These are phyloP conservation scores for Gobiocypris rarus DNA, from an alignment of 2,113 vertebrate genomes.

Conservation along the genomic window DNA sequence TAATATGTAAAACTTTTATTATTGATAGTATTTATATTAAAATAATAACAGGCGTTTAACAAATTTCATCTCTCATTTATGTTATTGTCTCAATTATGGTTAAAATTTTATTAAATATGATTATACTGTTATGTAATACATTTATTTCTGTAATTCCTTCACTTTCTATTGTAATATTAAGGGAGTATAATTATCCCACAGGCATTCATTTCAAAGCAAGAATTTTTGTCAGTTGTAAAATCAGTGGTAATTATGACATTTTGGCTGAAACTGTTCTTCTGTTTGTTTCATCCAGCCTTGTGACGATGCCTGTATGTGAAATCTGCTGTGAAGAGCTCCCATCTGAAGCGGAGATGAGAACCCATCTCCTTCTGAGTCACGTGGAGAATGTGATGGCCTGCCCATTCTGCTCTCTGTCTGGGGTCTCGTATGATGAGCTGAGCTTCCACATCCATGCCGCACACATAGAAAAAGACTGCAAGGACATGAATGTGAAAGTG, in stretches of 20 bases:
- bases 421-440: constrained; percentile 77
- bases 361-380: constrained; percentile 73
- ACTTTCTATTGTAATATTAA: neutral
- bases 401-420: constrained; percentile 77
- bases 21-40: neutral
- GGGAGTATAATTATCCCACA: neutral
- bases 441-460: constrained; percentile 73
- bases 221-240: too few relatives aligned
- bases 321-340: constrained; percentile 78
- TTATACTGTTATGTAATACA: neutral
- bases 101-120: neutral
- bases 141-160: neutral
- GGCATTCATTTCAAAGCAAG: neutral
- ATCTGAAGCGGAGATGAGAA: constrained; percentile 77
- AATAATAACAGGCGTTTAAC: neutral
- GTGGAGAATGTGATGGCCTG: constrained; percentile 72
- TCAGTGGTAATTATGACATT: neutral
- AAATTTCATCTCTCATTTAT: neutral
- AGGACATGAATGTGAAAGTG: neutral
- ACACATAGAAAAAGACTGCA: constrained; percentile 58
- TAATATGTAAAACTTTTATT: too few relatives aligned
- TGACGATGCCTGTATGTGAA: constrained; percentile 78
- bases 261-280: neutral
- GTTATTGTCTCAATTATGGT: neutral
- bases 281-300: constrained; percentile 1